Percentiles rank a stretch among this genome's conserved stretches.
Evolutionary conservation across 2,888 invertebrate species (phyloP).

Genomic region (Pyrgus malvae): DNA sequence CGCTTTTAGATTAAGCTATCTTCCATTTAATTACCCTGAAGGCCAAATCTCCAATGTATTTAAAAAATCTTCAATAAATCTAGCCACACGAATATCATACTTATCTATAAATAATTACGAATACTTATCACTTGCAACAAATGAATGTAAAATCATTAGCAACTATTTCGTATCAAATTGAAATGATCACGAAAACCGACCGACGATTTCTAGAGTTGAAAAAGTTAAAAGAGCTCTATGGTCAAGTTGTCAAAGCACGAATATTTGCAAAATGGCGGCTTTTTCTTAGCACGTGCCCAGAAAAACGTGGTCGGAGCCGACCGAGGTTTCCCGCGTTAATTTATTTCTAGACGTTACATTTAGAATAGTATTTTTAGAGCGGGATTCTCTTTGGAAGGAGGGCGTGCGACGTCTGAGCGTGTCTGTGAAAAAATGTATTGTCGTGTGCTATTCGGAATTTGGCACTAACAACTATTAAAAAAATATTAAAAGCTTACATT

Average conservation of each 20-base stretch:
- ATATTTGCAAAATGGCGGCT: conserved; percentile 48
- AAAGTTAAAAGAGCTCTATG: not conserved
- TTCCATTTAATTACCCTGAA: conserved; percentile 2
- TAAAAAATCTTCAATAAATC: not conserved
- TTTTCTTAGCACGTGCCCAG: conserved; percentile 45
- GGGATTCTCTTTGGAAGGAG: conserved; percentile 40
- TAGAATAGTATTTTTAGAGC: conserved; percentile 55
- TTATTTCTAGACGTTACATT: conserved; percentile 67
- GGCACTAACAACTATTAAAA: conserved; percentile 10
- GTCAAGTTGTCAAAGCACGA: conserved; percentile 24
- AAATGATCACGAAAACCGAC: too few relatives aligned
- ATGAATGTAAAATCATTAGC: not conserved
- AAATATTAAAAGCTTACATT: not conserved
- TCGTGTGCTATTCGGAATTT: conserved; percentile 19
- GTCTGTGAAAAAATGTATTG: conserved; percentile 22
- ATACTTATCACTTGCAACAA: not conserved
- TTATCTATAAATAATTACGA: not conserved
- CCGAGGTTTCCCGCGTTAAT: conserved; percentile 52
- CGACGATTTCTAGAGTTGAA: not conserved
- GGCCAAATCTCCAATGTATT: not conserved
- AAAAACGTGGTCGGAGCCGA: conserved; percentile 39
- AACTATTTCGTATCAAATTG: not conserved
- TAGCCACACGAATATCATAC: not conserved
- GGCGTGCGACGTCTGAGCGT: conserved; percentile 22
- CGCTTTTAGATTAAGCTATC: not conserved